Evolutionary conservation across 2,888 invertebrate genomes (phyloP), one percentile per base, ranked within the genome.

Genomic region (Temnothorax rugatulus): DNA sequence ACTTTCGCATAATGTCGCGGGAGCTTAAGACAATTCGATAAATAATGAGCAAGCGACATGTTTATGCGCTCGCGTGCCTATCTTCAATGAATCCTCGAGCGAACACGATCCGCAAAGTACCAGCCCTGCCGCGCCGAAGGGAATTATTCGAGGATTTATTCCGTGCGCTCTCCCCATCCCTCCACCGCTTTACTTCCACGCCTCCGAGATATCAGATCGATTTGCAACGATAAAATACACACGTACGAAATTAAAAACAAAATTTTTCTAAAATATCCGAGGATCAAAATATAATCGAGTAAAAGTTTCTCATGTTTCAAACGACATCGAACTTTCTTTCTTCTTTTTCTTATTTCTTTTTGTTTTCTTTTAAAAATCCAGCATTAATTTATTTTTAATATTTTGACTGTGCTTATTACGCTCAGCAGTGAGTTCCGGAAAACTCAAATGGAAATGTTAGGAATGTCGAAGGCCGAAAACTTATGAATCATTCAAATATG

Each of bases 11-110:
- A 88, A 88, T 63, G 74, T 66, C 82, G 41, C 84, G 52, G 71
- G 71, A 76, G 54, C 57, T 85, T 90, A 90, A 93, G 91, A 92
- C 93, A 92, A 92, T 93, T 91, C 92, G 89, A 93, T 93, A 93
- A 93, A 93, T 93, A 93, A 93, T 91, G 90, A 88, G 83, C 87
- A 82, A 75, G 68, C 86, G 92, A 93, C 92, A 92, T 91, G 90
- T 92, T 93, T 93, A 92, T 92, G 90, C 87, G 83, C 85, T 93
- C 90, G 93, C 93, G 92, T 93, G 93, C 85, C 61, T 77, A 63
- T 68, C 34, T 66, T 87, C 87, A 88, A 91, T 92, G 90, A 90
- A 91, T 91, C 84, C 82, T 79, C 54, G 73, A 57, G 52, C 41
- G 34, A 73, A 63, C 34, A 66, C 79, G 66, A 47, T 59, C 7